phyloP scores from a whole-genome alignment of 2,888 invertebrate genomes.

The Polyommatus icarus region DNA sequence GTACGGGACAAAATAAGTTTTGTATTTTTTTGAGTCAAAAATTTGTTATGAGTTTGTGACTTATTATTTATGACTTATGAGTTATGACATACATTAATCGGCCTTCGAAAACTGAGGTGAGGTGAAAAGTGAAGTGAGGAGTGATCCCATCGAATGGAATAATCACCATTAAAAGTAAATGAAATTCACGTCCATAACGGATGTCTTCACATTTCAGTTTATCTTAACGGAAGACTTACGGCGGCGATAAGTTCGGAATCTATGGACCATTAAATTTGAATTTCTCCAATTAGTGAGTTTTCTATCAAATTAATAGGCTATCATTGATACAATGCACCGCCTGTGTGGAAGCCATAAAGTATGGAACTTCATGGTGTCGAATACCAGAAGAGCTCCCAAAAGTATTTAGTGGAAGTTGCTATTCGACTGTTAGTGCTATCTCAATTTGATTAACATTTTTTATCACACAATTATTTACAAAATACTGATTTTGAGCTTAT shows the following conservation, averaged over 20 bases:
- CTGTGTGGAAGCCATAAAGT: conserved; percentile 28
- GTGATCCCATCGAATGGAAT: background rate
- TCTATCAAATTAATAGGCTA: conserved; percentile 51
- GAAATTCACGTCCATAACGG: conserved; percentile 7
- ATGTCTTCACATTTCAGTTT: conserved; percentile 22
- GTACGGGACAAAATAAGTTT: too few relatives aligned
- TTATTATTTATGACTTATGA: background rate
- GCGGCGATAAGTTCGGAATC: conserved; percentile 39
- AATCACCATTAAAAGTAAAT: background rate
- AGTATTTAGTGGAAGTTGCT: background rate
- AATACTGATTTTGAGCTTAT: too few relatives aligned
- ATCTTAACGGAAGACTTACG: conserved; percentile 31
- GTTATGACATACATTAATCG: background rate
- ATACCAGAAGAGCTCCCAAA: background rate
- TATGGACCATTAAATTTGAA: conserved; percentile 42
- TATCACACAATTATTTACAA: too few relatives aligned
- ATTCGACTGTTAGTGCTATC: too few relatives aligned
- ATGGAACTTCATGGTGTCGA: background rate
- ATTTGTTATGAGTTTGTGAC: too few relatives aligned
- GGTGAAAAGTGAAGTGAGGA: too few relatives aligned
- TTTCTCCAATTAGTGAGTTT: conserved; percentile 52
- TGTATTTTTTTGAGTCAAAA: too few relatives aligned
- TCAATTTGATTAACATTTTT: too few relatives aligned
- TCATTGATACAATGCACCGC: conserved; percentile 45
- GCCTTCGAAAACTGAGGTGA: background rate